Evolutionary conservation across 1,140 invertebrate genomes (phyloP), one percentile per base, ranked within the genome.

Genomic region (Chlorops oryzae): DNA sequence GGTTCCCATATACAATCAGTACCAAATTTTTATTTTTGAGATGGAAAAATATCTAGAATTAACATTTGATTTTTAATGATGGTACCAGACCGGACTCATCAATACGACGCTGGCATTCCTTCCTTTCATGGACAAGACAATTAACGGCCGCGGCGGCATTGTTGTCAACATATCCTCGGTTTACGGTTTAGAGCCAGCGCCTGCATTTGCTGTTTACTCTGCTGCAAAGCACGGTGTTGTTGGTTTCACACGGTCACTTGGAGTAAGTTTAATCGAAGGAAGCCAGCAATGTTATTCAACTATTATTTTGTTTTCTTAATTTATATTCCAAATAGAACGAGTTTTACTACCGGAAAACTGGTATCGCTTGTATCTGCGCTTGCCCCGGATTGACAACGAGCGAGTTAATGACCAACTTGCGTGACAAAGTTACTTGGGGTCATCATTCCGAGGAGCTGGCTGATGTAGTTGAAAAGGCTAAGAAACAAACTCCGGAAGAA

Each of bases 111-210:
- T 70, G 52, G 23, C 46, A 47, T 51, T 55, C 0, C 58, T 70
- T 59, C 62, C 59, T 0, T 64, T 58, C 6, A 80, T 84, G 79
- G 76, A 78, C 28, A 80, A 74, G 57, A 73, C 80, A 24, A 77
- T 78, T 44, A 75, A 74, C 37, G 80, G 80, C 1, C 63, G 67
- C 20, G 82, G 83, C 45, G 82, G 80, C 32, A 76, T 80, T 22
- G 77, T 86, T 17, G 74, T 85, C 2, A 86, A 84, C 45, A 61
- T 83, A 21, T 74, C 79, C 15, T 83, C 83, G 3, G 77, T 82
- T 47, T 70, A 77, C 54, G 81, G 82, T 28, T 66, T 81, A 45
- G 58, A 70, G 34, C 66, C 66, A 0, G 41, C 62, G 2, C 62
- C 63, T 22, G 55, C 62, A 18, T 57, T 67, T 27, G 76, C 78